Evolutionary conservation across 2,797 vertebrate species (phyloP), one percentile per base, ranked within the genome.

Genomic region (Sylvilagus floridanus): DNA sequence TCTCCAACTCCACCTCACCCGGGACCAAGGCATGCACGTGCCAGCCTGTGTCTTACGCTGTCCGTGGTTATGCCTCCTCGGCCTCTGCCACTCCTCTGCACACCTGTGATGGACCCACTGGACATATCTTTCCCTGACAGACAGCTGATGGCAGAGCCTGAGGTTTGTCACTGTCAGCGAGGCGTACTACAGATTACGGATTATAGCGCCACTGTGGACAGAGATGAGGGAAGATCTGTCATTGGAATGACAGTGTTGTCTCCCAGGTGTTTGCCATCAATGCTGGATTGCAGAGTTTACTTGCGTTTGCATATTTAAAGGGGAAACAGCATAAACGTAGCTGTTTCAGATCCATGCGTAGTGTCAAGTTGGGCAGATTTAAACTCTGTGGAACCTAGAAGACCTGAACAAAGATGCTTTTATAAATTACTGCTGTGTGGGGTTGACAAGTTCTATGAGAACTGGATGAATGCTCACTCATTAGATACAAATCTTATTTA

Each of bases 341-440:
- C 32, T 69, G 5, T 85, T 32, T 28, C 54, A 69, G 21, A 22
- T 63, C 47, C 77, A 17, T 37, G 16, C 7, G 1, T 52, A 37
- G 19, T 71, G 57, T 76, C 30, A n/a, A 4, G 28, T 77, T 63
- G 35, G 81, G 35, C 77, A 66, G 32, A 7, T 47, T 69, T 37
- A 89, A 72, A 83, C 5, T 89, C 72, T 88, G 50, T 63, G 30
- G 35, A 68, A 73, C 28, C 66, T 62, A 5, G 82, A 85, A 85
- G 32, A 4, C 17, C 78, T 42, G 30, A 88, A 76, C 85, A 35
- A 88, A 69, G 52, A 7, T 60, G 88, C 7, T 1, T 32, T 91
- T 97, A 91, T 54, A 90, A 32, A 42, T 84, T 50, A 84, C 17
- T 52, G 47, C 50, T 90, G 32, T 60, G 30, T 37, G n/a, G 21